phyloP scores from a whole-genome alignment of 2,797 vertebrate genomes.

The Malacoraja senta region DNA sequence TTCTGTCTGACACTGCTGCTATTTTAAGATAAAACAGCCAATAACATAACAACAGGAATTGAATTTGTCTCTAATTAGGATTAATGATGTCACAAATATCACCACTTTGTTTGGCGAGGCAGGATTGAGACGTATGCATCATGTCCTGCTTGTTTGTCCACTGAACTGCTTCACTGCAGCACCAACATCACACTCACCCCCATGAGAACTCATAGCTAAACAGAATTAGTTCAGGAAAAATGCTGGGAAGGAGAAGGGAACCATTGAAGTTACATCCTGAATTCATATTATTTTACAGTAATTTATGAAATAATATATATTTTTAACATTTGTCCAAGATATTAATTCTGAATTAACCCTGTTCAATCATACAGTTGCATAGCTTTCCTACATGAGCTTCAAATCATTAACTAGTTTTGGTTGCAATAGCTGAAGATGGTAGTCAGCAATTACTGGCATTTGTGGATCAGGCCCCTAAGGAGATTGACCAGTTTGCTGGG shows the following conservation, averaged over 20 bases:
- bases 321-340: not conserved
- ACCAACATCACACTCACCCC: not conserved
- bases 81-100: slow-evolving; percentile 32
- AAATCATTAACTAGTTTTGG: not conserved
- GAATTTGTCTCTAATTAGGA: slow-evolving; percentile 38
- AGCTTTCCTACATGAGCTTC: not conserved
- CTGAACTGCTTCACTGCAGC: not conserved
- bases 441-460: not conserved
- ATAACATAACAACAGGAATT: slow-evolving; percentile 35
- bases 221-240: not conserved
- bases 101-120: not conserved
- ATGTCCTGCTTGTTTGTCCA: not conserved
- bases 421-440: not conserved
- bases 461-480: not conserved
- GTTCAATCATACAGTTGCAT: not conserved
- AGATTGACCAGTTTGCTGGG: not conserved
- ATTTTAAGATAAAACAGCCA: slow-evolving; percentile 39
- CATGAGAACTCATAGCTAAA: not conserved
- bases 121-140: not conserved
- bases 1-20: slow-evolving; percentile 13
- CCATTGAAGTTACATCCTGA: not conserved
- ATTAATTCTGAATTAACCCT: not conserved
- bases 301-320: not conserved
- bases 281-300: slow-evolving; percentile 8
- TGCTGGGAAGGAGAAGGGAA: not conserved